Evolutionary conservation across 2,888 invertebrate species (phyloP), one percentile per base, ranked within the genome.

Genomic region (Drosophila testacea): DNA sequence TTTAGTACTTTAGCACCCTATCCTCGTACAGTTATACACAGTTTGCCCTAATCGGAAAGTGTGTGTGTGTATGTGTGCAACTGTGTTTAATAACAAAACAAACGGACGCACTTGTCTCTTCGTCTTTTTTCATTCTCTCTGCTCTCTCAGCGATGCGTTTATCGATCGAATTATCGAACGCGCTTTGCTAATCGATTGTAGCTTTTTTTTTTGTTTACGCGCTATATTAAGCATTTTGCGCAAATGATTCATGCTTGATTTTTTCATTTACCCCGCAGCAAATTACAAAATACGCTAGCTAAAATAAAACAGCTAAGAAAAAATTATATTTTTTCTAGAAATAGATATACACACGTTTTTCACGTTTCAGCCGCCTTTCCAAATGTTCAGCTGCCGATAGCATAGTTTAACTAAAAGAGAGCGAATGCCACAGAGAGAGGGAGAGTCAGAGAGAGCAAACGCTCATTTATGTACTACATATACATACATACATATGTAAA

Each of bases 321-420:
- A 38, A 41, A 28, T 34, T 22, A 22, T 22, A 22, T 22, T 22
- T 67, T 61, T 79, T 88, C 85, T 88, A 79, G 85, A 89, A 85
- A 85, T 89, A 89, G 89, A 85, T 89, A 84, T 81, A 85, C 87
- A 85, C 82, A 84, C 80, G 89, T 87, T 85, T 79, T 81, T 65
- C 68, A 60, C 22, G 50, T 60, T 73, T 81, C 79, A 64, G 63
- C 64, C 51, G 73, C 63, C 46, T 81, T 81, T 70, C 50, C 56
- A 67, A 64, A 52, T 27, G 51, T 56, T 56, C 56, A 56, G 61
- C 61, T 63, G 51, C 63, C 65, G 66, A 69, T 62, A 61, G 75
- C 46, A 57, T 55, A 36, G 28, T 38, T 41, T 55, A 60, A 44
- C 48, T 56, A 41, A 42, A 44, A 42, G 50, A 50, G 69, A 52